A percentile compares a stretch with the other conserved stretches of the same genome.
phyloP scores from a whole-genome alignment of 64 coral and sea anemone genomes.

The Montipora capricornis region DNA sequence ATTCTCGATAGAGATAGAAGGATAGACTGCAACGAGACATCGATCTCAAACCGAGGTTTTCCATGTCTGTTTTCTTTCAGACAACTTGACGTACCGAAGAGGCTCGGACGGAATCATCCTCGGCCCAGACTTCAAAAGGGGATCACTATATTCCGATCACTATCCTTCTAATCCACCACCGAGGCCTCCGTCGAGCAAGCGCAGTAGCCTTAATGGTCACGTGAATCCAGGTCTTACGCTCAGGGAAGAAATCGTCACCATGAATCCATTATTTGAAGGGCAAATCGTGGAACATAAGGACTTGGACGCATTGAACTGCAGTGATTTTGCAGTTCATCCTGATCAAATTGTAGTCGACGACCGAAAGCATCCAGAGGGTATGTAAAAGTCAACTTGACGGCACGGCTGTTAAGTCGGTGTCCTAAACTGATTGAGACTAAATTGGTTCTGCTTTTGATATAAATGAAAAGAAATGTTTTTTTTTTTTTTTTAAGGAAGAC shows the following conservation, averaged over 20 bases:
- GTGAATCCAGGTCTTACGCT: constrained; percentile 24
- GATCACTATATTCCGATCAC: constrained; percentile 19
- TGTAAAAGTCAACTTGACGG: neutral
- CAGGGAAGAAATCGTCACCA: constrained; percentile 1
- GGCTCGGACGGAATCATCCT: constrained; percentile 6
- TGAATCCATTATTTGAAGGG: constrained; percentile 42
- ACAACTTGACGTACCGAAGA: constrained; percentile 1
- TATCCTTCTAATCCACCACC: constrained; percentile 14
- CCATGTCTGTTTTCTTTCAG: neutral
- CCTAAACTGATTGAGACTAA: too few species aligned
- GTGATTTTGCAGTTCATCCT: constrained; percentile 27
- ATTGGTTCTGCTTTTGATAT: too few species aligned
- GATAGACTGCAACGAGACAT: neutral
- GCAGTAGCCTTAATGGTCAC: constrained; percentile 27
- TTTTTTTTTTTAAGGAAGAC: too few species aligned
- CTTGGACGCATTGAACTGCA: constrained; percentile 25
- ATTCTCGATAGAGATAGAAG: neutral
- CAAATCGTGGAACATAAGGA: constrained; percentile 32
- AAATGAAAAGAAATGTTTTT: too few species aligned
- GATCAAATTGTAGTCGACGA: constrained; percentile 23
- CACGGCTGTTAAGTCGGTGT: too few species aligned
- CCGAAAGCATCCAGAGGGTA: constrained; percentile 20
- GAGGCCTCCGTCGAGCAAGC: constrained; percentile 16
- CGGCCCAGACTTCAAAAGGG: neutral
- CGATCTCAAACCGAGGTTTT: neutral